Evolutionary conservation across 2,113 vertebrate species (phyloP).

Genomic region (Muscicapa adusta): DNA sequence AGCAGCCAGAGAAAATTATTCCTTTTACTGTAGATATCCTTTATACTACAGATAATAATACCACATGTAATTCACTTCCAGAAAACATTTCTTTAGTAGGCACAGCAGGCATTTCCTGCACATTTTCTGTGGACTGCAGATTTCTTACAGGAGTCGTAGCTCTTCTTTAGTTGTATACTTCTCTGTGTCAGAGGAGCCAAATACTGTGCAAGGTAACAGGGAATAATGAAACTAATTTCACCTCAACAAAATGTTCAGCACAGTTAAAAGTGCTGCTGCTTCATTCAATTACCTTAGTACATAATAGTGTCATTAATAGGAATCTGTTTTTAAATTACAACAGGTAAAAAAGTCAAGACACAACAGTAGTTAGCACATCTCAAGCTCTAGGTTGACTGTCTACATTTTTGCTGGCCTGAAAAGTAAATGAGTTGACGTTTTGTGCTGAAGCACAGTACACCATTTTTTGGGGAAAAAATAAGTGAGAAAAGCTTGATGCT

Average conservation of each 20-base stretch:
- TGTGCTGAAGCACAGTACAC: background rate
- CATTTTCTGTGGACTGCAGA: background rate
- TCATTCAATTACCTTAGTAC: fast-evolving
- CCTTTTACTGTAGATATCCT: background rate
- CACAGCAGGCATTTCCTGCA: background rate
- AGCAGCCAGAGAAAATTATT: background rate
- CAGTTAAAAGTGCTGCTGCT: background rate
- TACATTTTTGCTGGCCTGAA: background rate
- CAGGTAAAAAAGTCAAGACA: background rate
- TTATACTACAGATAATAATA: background rate
- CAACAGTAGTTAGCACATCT: background rate
- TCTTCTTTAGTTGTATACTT: background rate
- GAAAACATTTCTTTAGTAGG: background rate
- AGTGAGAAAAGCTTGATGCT: background rate
- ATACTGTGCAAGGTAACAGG: background rate
- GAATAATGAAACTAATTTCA: background rate
- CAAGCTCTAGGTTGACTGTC: background rate
- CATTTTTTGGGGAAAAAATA: background rate
- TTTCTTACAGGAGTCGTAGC: background rate
- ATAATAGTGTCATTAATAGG: background rate
- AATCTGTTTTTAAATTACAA: background rate
- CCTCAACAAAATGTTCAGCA: background rate
- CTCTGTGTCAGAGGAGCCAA: background rate
- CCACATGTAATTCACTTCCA: background rate
- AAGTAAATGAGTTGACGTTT: background rate